Evolutionary conservation across 2,113 vertebrate genomes (phyloP).

Genomic region (Myocastor coypus): DNA sequence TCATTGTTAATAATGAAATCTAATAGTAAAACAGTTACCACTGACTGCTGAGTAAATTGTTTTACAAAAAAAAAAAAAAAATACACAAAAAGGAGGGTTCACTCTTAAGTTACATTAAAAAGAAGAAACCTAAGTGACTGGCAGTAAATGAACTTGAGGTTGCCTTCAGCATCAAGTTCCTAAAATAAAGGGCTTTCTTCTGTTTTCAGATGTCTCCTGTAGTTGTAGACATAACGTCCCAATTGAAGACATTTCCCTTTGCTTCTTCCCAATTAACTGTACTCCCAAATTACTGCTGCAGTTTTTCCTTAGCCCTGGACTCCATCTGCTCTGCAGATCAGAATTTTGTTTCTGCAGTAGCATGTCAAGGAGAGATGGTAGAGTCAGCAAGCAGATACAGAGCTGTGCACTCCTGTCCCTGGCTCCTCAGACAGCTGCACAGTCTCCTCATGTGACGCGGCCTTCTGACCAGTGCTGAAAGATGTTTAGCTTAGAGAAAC

Average conservation of each 20-base stretch:
- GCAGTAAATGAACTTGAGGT: conserved; percentile 84
- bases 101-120: conserved; percentile 54
- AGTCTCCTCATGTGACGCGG: conserved; percentile 43
- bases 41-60: conserved; percentile 80
- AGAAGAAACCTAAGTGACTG: conserved; percentile 73
- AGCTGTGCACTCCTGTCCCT: conserved; percentile 60
- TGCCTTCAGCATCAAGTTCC: conserved; percentile 75
- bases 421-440: conserved; percentile 59
- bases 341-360: conserved; percentile 73
- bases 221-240: conserved; percentile 71
- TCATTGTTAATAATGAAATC: conserved; percentile 81
- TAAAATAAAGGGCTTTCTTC: conserved; percentile 86
- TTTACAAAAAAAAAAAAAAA: conserved; percentile 80
- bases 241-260: conserved; percentile 62
- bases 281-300: conserved; percentile 39
- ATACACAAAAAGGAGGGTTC: conserved; percentile 73
- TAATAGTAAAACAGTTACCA: conserved; percentile 84
- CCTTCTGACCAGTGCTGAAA: conserved; percentile 68
- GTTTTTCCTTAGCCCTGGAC: conserved; percentile 60
- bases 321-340: conserved; percentile 63
- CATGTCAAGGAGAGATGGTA: conserved; percentile 56
- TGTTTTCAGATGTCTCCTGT: conserved; percentile 77
- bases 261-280: conserved; percentile 73
- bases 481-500: conserved; percentile 50
- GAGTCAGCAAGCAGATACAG: conserved; percentile 67